These are phyloP conservation scores for Melanostoma mellinum DNA, from an alignment of 2,888 invertebrate species.

Conservation along the genomic window DNA sequence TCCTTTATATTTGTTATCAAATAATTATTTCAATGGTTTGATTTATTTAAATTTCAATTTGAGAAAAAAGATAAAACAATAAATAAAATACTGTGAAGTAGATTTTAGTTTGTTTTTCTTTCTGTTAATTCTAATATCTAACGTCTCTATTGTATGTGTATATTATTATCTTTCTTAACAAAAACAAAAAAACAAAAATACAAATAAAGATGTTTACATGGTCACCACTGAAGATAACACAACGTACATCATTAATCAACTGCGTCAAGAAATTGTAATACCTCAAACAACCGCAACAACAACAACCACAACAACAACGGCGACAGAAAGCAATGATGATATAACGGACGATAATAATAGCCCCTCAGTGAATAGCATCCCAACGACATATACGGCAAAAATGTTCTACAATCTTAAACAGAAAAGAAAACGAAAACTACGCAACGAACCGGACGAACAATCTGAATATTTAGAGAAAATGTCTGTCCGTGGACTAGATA, in stretches of 20 bases:
- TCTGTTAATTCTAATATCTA: slow-evolving; percentile 49
- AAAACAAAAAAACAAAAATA: slow-evolving; percentile 18
- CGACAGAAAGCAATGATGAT: slow-evolving; percentile 74
- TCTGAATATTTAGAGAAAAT: slow-evolving; percentile 81
- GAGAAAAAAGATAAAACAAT: slow-evolving; percentile 58
- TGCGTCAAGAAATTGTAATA: background rate
- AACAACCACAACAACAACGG: slow-evolving; percentile 24
- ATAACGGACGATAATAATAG: slow-evolving; percentile 73
- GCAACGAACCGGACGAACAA: slow-evolving; percentile 80
- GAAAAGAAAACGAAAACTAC: slow-evolving; percentile 80
- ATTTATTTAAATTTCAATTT: slow-evolving; percentile 36
- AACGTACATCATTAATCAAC: slow-evolving; percentile 65
- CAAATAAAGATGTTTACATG: slow-evolving; percentile 67
- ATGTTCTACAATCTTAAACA: slow-evolving; percentile 76
- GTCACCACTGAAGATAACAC: slow-evolving; percentile 67
- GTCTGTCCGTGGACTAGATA: slow-evolving; percentile 81
- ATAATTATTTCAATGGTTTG: slow-evolving; percentile 39
- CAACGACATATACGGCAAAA: slow-evolving; percentile 29
- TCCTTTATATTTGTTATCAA: slow-evolving; percentile 31
- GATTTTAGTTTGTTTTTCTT: slow-evolving; percentile 50
- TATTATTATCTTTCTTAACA: slow-evolving; percentile 62
- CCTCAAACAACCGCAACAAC: slow-evolving; percentile 19
- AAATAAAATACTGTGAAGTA: slow-evolving; percentile 73
- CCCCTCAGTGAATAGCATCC: background rate
- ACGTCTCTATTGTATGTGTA: slow-evolving; percentile 58